A percentile compares a stretch with the other conserved stretches of the same genome.
These are phyloP conservation scores for Tor tambroides DNA, from an alignment of 2,113 vertebrate genomes.

Conservation along the genomic window DNA sequence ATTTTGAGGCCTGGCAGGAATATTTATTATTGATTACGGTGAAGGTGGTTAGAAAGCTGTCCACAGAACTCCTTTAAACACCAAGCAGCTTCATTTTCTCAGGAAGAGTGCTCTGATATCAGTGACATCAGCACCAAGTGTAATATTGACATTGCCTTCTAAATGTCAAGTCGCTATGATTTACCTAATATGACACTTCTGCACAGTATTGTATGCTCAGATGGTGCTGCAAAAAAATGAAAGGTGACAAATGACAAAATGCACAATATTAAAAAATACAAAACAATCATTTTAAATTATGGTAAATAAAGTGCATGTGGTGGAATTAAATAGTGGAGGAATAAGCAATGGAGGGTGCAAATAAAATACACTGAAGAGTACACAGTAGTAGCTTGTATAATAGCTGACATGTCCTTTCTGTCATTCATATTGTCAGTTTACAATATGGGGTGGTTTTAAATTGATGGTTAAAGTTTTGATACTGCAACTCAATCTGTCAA, in stretches of 20 bases:
- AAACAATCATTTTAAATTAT: background rate
- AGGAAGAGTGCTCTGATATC: background rate
- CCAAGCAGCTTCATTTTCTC: constrained; percentile 13
- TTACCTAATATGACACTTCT: background rate
- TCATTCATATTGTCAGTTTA: constrained; percentile 1
- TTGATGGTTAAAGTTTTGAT: background rate
- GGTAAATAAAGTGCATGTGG: background rate
- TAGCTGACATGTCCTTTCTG: background rate
- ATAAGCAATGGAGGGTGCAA: background rate
- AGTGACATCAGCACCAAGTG: background rate
- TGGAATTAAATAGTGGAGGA: background rate
- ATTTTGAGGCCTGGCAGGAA: background rate
- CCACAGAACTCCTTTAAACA: constrained; percentile 20
- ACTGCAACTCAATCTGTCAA: background rate
- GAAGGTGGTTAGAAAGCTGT: background rate
- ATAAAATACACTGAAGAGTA: background rate
- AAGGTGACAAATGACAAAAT: background rate
- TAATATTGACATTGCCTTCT: constrained; percentile 16
- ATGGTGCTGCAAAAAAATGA: background rate
- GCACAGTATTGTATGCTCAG: background rate
- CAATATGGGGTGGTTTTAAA: background rate
- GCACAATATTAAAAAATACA: background rate
- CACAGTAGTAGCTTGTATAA: background rate
- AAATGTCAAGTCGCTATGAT: background rate
- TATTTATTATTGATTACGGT: constrained; percentile 32